Conservation (phyloP, 2,797 vertebrate genomes). For the Hoplostethus mediterraneus region DNA sequence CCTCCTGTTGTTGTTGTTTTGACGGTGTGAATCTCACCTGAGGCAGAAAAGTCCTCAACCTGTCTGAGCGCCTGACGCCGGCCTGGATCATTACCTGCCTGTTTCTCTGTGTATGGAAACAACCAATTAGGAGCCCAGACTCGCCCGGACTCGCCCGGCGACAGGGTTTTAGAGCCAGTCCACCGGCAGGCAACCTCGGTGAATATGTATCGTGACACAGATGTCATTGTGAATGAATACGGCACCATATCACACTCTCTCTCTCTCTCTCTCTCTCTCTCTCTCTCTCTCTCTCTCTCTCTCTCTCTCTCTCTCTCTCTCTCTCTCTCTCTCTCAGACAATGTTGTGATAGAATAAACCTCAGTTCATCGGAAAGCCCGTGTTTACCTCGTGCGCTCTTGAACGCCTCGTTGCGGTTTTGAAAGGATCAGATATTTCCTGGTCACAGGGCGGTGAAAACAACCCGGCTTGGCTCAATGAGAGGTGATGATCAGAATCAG, state of each 20-base stretch:
- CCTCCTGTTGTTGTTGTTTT: constrained; percentile 29
- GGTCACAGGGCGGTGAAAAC: background rate
- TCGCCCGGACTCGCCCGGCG: background rate
- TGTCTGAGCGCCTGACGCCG: constrained; percentile 14
- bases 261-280: background rate
- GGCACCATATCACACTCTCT: background rate
- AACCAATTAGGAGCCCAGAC: constrained; percentile 68
- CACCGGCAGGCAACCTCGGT: constrained; percentile 38
- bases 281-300: background rate
- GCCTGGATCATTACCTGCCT: constrained; percentile 21
- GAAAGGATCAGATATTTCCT: constrained; percentile 7
- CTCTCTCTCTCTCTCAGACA: background rate
- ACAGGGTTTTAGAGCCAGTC: constrained; percentile 45
- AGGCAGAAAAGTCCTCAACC: constrained; percentile 43
- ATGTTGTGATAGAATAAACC: background rate
- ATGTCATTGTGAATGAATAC: constrained; percentile 69
- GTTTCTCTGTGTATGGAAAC: constrained; percentile 56
- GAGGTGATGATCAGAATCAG: constrained; percentile 29
- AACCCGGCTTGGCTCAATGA: background rate
- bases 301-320: background rate
- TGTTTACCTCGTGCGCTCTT: background rate
- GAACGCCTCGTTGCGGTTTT: background rate
- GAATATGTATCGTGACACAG: constrained; percentile 57
- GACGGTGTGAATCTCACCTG: constrained; percentile 29
- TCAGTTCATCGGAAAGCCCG: background rate